These are phyloP conservation scores for Vicugna pacos DNA, from an alignment of 2,113 vertebrate genomes.

Conservation along the genomic window DNA sequence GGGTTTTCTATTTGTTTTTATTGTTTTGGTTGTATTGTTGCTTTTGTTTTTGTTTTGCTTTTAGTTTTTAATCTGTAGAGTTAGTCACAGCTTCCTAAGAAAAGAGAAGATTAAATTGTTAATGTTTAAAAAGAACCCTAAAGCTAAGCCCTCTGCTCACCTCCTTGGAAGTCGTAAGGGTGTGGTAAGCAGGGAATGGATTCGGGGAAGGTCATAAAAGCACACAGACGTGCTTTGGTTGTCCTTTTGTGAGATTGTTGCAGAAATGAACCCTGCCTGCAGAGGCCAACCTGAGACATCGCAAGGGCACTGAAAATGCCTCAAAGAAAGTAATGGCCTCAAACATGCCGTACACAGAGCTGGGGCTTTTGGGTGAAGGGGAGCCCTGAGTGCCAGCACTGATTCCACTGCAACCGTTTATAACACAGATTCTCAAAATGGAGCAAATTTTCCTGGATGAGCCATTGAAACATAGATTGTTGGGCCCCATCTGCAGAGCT, in stretches of 20 bases:
- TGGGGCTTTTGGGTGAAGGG: rapidly evolving
- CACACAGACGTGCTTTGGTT: background rate
- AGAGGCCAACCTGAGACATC: background rate
- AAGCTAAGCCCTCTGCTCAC: background rate
- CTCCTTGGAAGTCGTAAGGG: background rate
- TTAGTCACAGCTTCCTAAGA: conserved; percentile 27
- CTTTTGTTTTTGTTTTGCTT: conserved; percentile 20
- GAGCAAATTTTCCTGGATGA: background rate
- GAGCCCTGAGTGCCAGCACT: background rate
- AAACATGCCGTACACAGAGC: background rate
- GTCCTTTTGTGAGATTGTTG: background rate
- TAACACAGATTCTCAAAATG: background rate
- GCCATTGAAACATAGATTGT: background rate
- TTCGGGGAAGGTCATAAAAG: background rate
- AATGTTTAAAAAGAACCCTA: background rate
- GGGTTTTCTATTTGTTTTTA: background rate
- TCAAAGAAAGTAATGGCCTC: background rate
- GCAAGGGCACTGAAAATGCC: background rate
- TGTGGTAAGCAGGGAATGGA: background rate
- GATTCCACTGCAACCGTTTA: background rate
- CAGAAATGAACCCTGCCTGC: background rate
- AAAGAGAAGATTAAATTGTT: conserved; percentile 11
- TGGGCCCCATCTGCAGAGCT: background rate
- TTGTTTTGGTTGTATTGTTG: background rate
- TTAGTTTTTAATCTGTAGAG: conserved; percentile 21